Percentiles rank a stretch among this genome's conserved stretches.
Evolutionary conservation across 2,888 invertebrate genomes (phyloP).

Genomic region (Caenorhabditis auriculariae): DNA sequence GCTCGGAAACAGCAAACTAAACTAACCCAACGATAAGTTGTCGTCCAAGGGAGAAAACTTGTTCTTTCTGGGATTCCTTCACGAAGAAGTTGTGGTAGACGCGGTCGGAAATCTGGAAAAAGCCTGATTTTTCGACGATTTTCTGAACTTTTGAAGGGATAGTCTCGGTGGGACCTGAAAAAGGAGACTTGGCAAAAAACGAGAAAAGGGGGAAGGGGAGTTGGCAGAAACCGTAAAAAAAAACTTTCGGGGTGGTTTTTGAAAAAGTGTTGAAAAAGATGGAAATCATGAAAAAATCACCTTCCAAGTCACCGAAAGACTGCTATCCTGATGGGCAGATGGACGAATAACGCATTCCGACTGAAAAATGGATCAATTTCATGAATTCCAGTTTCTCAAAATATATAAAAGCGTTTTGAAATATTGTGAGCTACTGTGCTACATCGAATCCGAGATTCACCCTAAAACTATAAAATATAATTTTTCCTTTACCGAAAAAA

Average conservation of each 20-base stretch:
- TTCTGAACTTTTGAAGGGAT: background rate
- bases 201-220: background rate
- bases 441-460: background rate
- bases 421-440: too few species aligned
- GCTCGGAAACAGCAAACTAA: background rate
- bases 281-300: too few species aligned
- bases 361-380: slow-evolving; percentile 31
- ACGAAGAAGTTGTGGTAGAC: slow-evolving; percentile 96
- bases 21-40: slow-evolving; percentile 64
- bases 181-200: background rate
- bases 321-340: slow-evolving; percentile 91
- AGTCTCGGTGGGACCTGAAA: background rate
- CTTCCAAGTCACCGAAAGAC: slow-evolving; percentile 98
- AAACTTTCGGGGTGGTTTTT: too few species aligned
- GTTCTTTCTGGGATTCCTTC: slow-evolving; percentile 90
- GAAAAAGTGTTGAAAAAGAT: too few species aligned
- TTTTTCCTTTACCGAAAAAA: too few species aligned
- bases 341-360: slow-evolving; percentile 95
- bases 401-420: too few species aligned
- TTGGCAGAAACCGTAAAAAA: background rate
- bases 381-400: background rate
- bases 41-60: slow-evolving; percentile 82
- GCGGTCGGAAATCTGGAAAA: slow-evolving; percentile 71
- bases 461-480: background rate
- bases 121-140: background rate